phyloP scores from a whole-genome alignment of 2,888 invertebrate species.

The Falcaria lacertinaria region DNA sequence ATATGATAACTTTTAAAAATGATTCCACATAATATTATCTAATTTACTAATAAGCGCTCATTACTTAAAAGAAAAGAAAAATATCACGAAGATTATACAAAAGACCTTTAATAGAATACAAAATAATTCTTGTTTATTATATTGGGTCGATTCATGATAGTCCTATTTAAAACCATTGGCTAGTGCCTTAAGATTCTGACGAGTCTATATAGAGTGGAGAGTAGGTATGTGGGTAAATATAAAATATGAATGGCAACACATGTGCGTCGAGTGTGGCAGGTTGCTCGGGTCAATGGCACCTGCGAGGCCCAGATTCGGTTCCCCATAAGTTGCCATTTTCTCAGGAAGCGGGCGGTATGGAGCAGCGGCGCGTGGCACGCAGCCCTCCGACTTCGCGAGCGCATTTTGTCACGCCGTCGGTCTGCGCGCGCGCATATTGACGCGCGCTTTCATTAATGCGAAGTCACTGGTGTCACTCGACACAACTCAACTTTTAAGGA shows the following conservation, averaged over 20 bases:
- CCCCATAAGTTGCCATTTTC: conserved; percentile 77
- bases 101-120: no score
- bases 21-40: no score
- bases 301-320: conserved; percentile 71
- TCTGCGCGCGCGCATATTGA: conserved; percentile 69
- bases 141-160: no score
- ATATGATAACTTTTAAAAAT: no score
- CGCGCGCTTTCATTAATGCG: conserved; percentile 65
- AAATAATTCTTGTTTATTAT: no score
- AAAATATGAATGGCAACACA: conserved; percentile 64
- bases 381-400: conserved; percentile 32
- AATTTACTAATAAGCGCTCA: no score
- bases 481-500: conserved; percentile 46
- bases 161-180: no score
- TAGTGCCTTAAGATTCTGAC: conserved; percentile 48
- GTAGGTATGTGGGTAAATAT: conserved; percentile 54
- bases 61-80: no score
- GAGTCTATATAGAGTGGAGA: conserved; percentile 44
- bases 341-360: conserved; percentile 57
- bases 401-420: conserved; percentile 74
- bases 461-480: conserved; percentile 53
- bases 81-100: no score
- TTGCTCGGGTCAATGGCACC: conserved; percentile 69
- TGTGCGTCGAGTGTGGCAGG: conserved; percentile 57
- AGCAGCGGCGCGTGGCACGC: conserved; percentile 36